A percentile compares a stretch with the other conserved stretches of the same genome.
These are phyloP conservation scores for Anticlea derivata DNA, from an alignment of 2,888 invertebrate species.

Conservation along the genomic window DNA sequence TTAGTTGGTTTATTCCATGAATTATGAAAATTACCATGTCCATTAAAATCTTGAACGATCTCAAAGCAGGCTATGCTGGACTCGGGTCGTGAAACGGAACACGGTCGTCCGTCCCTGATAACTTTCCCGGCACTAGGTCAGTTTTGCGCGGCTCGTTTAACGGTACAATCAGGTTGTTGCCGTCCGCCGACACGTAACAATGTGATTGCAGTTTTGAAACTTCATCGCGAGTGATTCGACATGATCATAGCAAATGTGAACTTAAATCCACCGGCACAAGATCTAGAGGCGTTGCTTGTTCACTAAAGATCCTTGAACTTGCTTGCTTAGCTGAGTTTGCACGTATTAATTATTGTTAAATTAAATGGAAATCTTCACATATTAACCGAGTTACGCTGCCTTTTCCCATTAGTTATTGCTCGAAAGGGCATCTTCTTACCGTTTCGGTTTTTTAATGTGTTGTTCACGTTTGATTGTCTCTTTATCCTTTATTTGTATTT, in stretches of 20 bases:
- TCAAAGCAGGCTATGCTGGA: constrained; percentile 39
- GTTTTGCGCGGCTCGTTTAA: constrained; percentile 79
- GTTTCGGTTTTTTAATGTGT: background rate
- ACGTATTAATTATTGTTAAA: constrained; percentile 31
- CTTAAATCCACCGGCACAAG: constrained; percentile 50
- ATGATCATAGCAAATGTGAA: constrained; percentile 46
- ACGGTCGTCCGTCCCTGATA: constrained; percentile 74
- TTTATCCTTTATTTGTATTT: too few relatives aligned
- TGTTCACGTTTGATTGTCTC: background rate
- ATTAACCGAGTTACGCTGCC: background rate
- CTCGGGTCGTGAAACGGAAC: constrained; percentile 64
- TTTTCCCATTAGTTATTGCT: background rate
- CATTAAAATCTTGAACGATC: constrained; percentile 48
- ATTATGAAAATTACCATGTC: constrained; percentile 34
- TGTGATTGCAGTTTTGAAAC: constrained; percentile 79
- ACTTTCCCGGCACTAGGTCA: constrained; percentile 82
- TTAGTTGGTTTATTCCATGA: constrained; percentile 41
- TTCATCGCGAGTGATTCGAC: constrained; percentile 56
- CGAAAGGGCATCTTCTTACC: background rate
- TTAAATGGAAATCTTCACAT: constrained; percentile 14
- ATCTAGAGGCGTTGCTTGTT: constrained; percentile 25
- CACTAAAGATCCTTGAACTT: constrained; percentile 63
- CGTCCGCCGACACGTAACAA: constrained; percentile 75
- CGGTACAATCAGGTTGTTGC: constrained; percentile 81
- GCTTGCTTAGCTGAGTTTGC: constrained; percentile 42